Evolutionary conservation across 2,888 invertebrate species (phyloP).

Genomic region (Syrphus vitripennis): DNA sequence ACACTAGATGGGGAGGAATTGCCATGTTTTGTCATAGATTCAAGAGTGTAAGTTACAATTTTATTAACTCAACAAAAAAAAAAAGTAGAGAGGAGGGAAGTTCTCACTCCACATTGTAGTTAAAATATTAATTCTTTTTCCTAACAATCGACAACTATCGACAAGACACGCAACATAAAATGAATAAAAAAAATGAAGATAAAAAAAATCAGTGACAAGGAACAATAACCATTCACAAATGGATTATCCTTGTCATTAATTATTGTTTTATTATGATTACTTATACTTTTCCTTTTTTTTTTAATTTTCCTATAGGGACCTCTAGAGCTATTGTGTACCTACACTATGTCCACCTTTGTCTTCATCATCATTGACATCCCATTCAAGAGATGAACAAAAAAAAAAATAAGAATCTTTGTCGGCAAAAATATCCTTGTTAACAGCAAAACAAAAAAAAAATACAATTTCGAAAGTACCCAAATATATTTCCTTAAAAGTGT

Average conservation of each 20-base stretch:
- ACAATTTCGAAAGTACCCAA: not conserved
- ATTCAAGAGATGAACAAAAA: not conserved
- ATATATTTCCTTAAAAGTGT: not conserved
- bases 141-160: not conserved
- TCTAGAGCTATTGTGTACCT: not conserved
- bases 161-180: not conserved
- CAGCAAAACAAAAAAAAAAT: not conserved
- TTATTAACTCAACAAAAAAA: not conserved
- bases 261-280: constrained; percentile 65
- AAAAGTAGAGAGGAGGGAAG: not conserved
- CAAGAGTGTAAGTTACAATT: not conserved
- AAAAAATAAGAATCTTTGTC: constrained; percentile 34
- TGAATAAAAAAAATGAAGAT: not conserved
- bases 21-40: not conserved
- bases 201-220: constrained; percentile 48
- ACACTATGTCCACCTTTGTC: constrained; percentile 2
- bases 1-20: not conserved
- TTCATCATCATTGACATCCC: not conserved
- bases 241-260: constrained; percentile 71
- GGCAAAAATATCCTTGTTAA: constrained; percentile 15
- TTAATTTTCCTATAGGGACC: not conserved
- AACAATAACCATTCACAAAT: constrained; percentile 65
- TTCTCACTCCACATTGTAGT: not conserved
- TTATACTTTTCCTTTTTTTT: constrained; percentile 8
- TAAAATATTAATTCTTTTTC: not conserved